Base-by-base conservation (phyloP, 1,140 invertebrate species). In the Apis mellifera region DNA sequence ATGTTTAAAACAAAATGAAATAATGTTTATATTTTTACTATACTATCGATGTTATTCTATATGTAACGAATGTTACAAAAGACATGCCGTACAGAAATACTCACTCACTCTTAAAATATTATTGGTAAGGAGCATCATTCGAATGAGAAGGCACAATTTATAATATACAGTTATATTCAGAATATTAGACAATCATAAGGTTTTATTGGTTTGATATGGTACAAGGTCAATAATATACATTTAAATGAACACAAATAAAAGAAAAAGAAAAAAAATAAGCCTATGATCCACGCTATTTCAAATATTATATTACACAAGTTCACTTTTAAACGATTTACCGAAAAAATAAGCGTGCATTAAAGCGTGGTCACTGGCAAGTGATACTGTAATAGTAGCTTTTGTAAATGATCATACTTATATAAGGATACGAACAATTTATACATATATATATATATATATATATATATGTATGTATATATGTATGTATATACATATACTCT, bases 181-280 rank as follows among this genome's bases (percentile, higher is more conserved):
- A 69, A 77, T 87, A 81, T 72, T 86, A 71, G 86, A 87, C 86
- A 87, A 87, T 87, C 86, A 87, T 74, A 73, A 86, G 81, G 76
- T 84, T 84, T 86, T 80, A 73, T 84, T 62, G 78, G 62, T 81
- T 87, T 60, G 78, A 15, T 84, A 87, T 65, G 77, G 65, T 84
- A 81, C 85, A 86, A 60, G 76, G 68, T 84, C 59, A 86, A 78
- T 83, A 72, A 71, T 23, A 72, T 21, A 62, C 12, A 12, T 74
- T 54, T 59, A 71, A 59, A 62, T 70, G 21, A 26, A 84, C 60
- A 66, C 48, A n/a, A 42, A 72, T 55, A 57, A 72, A n/a, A 55
- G 17, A 71, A 32, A 52, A 54, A 1, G 12, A 59, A 68, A 76
- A 50, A 19, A 68, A 52, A 17, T 55, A 48, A 64, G 32, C 66